Evolutionary conservation across 1,140 invertebrate species (phyloP).

Genomic region (Zaprionus lachaisei): DNA sequence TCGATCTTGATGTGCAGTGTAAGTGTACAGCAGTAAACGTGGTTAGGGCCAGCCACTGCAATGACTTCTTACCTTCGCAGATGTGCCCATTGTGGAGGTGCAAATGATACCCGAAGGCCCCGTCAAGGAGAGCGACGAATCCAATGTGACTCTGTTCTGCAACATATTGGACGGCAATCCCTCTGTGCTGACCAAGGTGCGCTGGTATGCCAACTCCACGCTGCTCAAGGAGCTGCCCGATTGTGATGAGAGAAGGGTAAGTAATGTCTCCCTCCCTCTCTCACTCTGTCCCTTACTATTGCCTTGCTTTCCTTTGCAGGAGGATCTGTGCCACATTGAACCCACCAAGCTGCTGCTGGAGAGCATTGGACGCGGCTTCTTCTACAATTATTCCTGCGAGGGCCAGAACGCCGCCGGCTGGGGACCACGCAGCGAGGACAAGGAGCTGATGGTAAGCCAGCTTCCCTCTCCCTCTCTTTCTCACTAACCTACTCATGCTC

Average conservation of each 20-base stretch:
- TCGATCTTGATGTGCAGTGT: constrained; percentile 92
- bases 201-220: constrained; percentile 93
- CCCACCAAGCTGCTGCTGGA: constrained; percentile 93
- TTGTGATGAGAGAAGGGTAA: constrained; percentile 85
- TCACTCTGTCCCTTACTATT: not conserved
- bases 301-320: constrained; percentile 28
- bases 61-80: constrained; percentile 82
- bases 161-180: constrained; percentile 90
- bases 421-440: constrained; percentile 90
- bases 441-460: constrained; percentile 86
- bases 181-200: constrained; percentile 87
- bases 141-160: constrained; percentile 93
- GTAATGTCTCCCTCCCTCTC: not conserved
- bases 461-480: not conserved
- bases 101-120: constrained; percentile 90
- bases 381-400: constrained; percentile 96
- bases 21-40: constrained; percentile 84
- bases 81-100: constrained; percentile 91
- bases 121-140: constrained; percentile 91
- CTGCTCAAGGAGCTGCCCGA: constrained; percentile 94
- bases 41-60: not conserved
- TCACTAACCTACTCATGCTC: not conserved
- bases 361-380: constrained; percentile 92
- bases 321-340: constrained; percentile 91
- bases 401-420: constrained; percentile 94